Base-by-base conservation (phyloP, 2,113 vertebrate species). In the Oryctolagus cuniculus region DNA sequence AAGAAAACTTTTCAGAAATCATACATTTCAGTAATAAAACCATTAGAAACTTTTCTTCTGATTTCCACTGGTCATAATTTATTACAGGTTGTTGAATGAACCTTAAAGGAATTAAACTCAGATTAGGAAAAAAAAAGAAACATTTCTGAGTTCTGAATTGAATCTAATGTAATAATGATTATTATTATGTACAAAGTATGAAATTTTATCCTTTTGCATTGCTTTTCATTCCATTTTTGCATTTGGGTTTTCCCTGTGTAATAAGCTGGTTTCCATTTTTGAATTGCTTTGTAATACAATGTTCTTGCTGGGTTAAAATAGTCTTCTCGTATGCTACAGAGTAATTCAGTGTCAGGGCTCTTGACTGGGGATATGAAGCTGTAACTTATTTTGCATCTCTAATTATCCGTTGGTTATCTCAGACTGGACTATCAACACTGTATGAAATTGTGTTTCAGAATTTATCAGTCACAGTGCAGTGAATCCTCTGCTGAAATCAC, bases 121-220 rank as follows among this genome's bases (percentile, higher is more conserved):
- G 24, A 93, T 92, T 88, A 92, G 69, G 19, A 79, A 90, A 79
- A 90, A 90, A 92, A 95, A 89, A 88, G 93, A 93, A 96, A 96
- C 36, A 79, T 66, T 92, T 94, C 64, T 89, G 86, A 95, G 77
- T 67, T 90, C 73, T 90, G 69, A 96, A 96, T 96, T 95, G 72
- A 86, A 72, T 94, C 38, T 96, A 97, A 97, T 96, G 36, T 79
- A 96, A 95, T 97, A 97, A 96, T 97, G 73, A 96, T 93, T 81
- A 97, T 96, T 61, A 97, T 97, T 96, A 97, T 79, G 34, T 75
- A 67, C 29, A 92, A 94, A 91, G 80, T 64, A 88, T 94, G 69
- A 87, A 95, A 95, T 97, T 95, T 95, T 96, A 79, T 85, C 44
- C 93, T 96, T 96, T 95, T 87, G 31, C 64, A 74, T 93, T 96